Conservation (phyloP, 1,140 invertebrate species). For the Drosophila nannoptera region DNA sequence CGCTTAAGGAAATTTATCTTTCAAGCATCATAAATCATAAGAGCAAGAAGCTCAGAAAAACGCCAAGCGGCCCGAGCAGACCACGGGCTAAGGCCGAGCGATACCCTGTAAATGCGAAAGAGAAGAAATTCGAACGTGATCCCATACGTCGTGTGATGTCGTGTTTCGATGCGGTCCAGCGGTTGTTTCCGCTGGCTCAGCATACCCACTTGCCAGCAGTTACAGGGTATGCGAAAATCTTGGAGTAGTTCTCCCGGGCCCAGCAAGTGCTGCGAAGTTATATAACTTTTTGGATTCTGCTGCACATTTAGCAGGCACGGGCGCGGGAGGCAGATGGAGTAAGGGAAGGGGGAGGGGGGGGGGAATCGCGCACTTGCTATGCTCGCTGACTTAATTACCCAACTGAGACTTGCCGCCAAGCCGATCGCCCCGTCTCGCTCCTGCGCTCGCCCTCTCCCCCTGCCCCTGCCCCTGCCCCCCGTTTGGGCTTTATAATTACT, state of each 20-base stretch:
- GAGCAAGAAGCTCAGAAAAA: constrained; percentile 13
- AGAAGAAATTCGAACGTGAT: neutral
- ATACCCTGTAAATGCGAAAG: neutral
- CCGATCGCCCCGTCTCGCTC: neutral
- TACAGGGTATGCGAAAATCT: neutral
- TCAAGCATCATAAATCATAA: constrained; percentile 75
- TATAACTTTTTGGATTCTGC: constrained; percentile 41
- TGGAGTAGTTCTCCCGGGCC: neutral
- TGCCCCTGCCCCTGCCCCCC: constrained; percentile 1
- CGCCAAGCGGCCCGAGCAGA: neutral
- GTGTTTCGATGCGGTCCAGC: too few species aligned
- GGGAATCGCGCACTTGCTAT: constrained; percentile 60
- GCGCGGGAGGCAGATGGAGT: neutral
- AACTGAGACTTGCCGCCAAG: constrained; percentile 21
- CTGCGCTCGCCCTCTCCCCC: neutral
- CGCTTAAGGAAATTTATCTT: constrained; percentile 70
- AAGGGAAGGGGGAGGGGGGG: neutral
- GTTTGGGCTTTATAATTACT: constrained; percentile 67
- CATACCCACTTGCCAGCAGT: neutral
- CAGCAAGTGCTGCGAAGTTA: constrained; percentile 37
- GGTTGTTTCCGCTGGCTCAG: neutral
- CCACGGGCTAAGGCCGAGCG: too few species aligned
- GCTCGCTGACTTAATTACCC: constrained; percentile 57
- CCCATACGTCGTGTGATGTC: too few species aligned
- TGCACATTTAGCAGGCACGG: constrained; percentile 10